Conservation (phyloP, 2,113 vertebrate genomes). For the Promerops cafer region DNA sequence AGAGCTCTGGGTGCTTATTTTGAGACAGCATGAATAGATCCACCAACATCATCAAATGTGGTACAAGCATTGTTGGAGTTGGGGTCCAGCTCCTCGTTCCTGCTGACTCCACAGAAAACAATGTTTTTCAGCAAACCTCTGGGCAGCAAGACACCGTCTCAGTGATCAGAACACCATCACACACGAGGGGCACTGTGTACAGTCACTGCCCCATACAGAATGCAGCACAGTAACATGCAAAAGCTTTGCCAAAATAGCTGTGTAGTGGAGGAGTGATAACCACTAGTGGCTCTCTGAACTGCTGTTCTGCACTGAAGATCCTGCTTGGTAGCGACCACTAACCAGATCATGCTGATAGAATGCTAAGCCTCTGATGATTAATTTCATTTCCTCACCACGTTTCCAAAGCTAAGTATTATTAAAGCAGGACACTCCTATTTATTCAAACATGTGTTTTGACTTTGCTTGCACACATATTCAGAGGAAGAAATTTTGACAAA, state of each 20-base stretch:
- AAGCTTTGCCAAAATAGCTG: not conserved
- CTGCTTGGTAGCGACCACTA: fast-evolving
- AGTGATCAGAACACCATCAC: not conserved
- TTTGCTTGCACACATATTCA: not conserved
- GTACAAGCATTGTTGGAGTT: fast-evolving
- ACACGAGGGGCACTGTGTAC: fast-evolving
- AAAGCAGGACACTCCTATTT: not conserved
- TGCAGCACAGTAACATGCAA: fast-evolving
- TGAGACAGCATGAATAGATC: not conserved
- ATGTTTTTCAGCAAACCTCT: not conserved
- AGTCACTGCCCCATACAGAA: no score
- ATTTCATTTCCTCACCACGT: not conserved
- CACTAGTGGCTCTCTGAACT: not conserved
- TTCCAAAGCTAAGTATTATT: not conserved
- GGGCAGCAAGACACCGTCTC: not conserved
- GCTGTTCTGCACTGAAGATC: not conserved
- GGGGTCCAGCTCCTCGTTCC: not conserved
- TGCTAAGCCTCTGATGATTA: not conserved
- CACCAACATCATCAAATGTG: not conserved
- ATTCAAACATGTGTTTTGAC: not conserved
- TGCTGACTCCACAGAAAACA: not conserved
- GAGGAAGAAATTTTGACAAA: not conserved
- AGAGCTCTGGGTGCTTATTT: not conserved
- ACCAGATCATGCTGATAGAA: not conserved
- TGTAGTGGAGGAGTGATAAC: not conserved